Conservation (phyloP, 2,113 vertebrate species). For the Neotoma lepida region DNA sequence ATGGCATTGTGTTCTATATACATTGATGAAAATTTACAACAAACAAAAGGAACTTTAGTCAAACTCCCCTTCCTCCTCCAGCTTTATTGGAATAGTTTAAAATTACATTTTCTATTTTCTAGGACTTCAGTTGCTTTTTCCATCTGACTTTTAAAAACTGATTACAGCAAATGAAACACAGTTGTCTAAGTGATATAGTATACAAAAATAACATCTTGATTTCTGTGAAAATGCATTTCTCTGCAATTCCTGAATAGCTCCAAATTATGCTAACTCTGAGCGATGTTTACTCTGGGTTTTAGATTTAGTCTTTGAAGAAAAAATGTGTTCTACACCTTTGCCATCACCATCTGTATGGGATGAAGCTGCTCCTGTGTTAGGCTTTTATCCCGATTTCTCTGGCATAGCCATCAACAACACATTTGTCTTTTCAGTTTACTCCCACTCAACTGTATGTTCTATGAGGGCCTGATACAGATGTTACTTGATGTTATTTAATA, state of each 20-base stretch:
- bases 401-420: conserved; percentile 82
- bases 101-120: conserved; percentile 99
- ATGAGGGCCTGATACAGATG: conserved; percentile 92
- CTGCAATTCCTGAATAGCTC: conserved; percentile 94
- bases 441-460: conserved; percentile 90
- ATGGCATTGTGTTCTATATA: conserved; percentile 83
- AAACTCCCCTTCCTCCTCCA: conserved; percentile 98
- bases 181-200: conserved; percentile 99
- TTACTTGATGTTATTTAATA: conserved; percentile 91
- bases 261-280: conserved; percentile 93
- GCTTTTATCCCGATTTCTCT: conserved; percentile 83
- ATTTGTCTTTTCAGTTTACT: conserved; percentile 88
- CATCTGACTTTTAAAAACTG: conserved; percentile 99
- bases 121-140: conserved; percentile 99
- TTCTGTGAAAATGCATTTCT: conserved; percentile 99
- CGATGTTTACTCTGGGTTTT: conserved; percentile 90
- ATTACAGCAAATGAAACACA: conserved; percentile 99
- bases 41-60: conserved; percentile 87
- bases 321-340: conserved; percentile 87
- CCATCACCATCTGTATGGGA: conserved; percentile 86
- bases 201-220: conserved; percentile 99
- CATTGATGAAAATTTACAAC: conserved; percentile 86
- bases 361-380: conserved; percentile 82
- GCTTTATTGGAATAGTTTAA: conserved; percentile 99
- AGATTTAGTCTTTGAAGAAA: conserved; percentile 87